Base-by-base conservation (phyloP, 2,888 invertebrate species). In the Crepidodera aurea region DNA sequence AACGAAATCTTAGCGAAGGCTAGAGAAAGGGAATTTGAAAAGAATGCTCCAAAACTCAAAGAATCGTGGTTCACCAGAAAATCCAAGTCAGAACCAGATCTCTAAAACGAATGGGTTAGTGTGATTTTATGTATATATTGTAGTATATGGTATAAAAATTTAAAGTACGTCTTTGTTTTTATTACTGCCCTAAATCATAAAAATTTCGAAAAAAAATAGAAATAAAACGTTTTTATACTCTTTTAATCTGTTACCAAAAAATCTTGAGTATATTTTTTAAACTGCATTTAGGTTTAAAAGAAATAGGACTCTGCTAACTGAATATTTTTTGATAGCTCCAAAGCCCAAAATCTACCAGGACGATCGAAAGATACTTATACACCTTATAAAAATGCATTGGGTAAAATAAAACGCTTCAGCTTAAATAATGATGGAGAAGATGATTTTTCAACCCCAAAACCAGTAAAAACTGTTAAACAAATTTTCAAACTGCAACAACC, bases 381-480 rank as follows among this genome's bases (percentile, higher is more conserved):
- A 0, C 75, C 77, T 7, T 77, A 75, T 61, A 73, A 73, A 65
- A 70, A 69, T 59, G 65, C 67, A 37, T 48, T 73, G 46, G 65
- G 61, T 39, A 64, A 73, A 58, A 68, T 69, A 55, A 73, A 70
- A 55, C 29, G 48, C 34, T 64, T 71, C 22, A 66, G 66, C 59
- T 64, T 67, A 18, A 19, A 60, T 6, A 69, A 72, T 55, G 77
- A 75, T 62, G 72, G 32, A 8, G 65, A 74, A 19, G 70, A 70
- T 56, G 78, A 77, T 69, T 80, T 80, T 66, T 72, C 67, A 69
- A 73, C 74, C n/a, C 73, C 75, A 4, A 42, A 42, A 32, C 8
- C 51, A 7, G 54, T 71, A 10, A 69, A 64, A 37, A 75, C 70
- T 59, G 10, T 59, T 29, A 34, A 61, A 16, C 71, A 72, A 66